Conservation (phyloP, 1,140 invertebrate species). For the Drosophila tani region DNA sequence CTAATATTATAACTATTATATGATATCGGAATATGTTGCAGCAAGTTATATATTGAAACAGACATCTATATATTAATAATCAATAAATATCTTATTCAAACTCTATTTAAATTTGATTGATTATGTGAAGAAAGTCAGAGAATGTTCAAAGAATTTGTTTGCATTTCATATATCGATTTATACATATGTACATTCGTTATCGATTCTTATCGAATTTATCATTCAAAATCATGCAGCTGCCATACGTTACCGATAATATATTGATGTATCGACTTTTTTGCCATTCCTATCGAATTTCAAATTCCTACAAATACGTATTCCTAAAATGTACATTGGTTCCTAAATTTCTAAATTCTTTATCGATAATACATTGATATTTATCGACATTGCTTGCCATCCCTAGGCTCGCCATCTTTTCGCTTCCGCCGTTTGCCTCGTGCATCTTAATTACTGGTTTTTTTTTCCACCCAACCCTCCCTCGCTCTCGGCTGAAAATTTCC, state of each 20-base stretch:
- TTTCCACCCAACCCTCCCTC: slow-evolving; percentile 7
- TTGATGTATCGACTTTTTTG: no score
- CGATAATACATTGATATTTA: not conserved
- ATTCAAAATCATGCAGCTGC: no score
- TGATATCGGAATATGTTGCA: not conserved
- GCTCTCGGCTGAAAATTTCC: slow-evolving; percentile 65
- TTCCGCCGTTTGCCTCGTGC: slow-evolving; percentile 80
- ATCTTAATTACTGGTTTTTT: slow-evolving; percentile 75
- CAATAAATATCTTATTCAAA: no score
- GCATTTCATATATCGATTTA: not conserved
- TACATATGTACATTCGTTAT: not conserved
- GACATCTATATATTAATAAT: not conserved
- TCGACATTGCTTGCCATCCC: not conserved
- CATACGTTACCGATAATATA: no score
- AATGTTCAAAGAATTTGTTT: no score
- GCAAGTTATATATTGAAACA: not conserved
- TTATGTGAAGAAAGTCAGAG: no score
- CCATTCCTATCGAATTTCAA: no score
- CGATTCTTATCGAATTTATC: not conserved
- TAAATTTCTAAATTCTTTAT: not conserved
- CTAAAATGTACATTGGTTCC: not conserved
- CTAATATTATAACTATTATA: not conserved
- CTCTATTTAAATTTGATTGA: no score
- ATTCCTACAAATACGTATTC: no score
- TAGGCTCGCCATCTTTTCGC: slow-evolving; percentile 66